Evolutionary conservation across 2,888 invertebrate species (phyloP).

Genomic region (Patella pellucida): DNA sequence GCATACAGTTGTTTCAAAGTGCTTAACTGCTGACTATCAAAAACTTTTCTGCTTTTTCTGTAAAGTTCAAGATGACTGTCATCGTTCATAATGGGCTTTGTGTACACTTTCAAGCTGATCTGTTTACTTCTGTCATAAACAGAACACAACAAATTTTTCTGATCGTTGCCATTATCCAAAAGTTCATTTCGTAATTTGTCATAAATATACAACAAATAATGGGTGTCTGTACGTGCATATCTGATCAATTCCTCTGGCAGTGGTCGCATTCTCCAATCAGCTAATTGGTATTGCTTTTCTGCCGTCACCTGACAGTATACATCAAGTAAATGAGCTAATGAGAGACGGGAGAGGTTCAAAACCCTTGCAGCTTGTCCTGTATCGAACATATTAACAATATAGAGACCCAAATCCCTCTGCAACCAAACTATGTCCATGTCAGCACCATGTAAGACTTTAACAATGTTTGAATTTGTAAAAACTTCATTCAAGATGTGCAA

Average conservation of each 20-base stretch:
- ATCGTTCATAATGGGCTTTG: constrained; percentile 81
- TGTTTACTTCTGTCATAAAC: constrained; percentile 83
- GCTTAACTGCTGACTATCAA: constrained; percentile 87
- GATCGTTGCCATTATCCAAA: constrained; percentile 76
- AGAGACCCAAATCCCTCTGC: constrained; percentile 93
- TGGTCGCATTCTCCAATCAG: constrained; percentile 95
- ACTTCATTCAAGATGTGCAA: constrained; percentile 87
- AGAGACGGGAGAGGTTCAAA: constrained; percentile 80
- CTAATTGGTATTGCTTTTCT: constrained; percentile 92
- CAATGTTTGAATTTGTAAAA: constrained; percentile 88
- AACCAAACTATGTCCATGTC: constrained; percentile 91
- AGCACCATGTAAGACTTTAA: constrained; percentile 96
- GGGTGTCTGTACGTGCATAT: constrained; percentile 95
- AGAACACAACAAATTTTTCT: constrained; percentile 78
- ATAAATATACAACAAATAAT: constrained; percentile 92
- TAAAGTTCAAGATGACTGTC: constrained; percentile 84
- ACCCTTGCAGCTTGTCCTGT: constrained; percentile 89
- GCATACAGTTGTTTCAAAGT: constrained; percentile 85
- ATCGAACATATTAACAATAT: constrained; percentile 97
- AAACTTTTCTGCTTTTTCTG: constrained; percentile 82
- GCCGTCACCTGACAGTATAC: constrained; percentile 84
- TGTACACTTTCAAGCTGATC: constrained; percentile 83
- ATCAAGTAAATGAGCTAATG: constrained; percentile 82
- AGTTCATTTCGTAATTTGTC: constrained; percentile 84
- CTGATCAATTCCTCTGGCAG: constrained; percentile 82